Conservation (phyloP, 2,888 invertebrate genomes). For the Campoplex capitator region DNA sequence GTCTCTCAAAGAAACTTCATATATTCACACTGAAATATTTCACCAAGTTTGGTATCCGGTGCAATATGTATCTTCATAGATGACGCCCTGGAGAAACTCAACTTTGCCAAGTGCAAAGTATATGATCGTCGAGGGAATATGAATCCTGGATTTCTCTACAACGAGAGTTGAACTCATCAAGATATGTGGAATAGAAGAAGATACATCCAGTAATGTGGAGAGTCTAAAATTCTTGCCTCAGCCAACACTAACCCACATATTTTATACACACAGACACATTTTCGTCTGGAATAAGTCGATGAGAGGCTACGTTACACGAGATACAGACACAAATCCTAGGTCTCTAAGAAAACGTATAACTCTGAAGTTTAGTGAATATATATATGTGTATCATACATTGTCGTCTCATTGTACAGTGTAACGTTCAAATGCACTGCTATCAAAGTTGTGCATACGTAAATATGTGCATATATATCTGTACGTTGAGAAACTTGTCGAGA, state of each 20-base stretch:
- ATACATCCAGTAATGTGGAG: background rate
- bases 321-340: background rate
- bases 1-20: constrained; percentile 18
- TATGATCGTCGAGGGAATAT: constrained; percentile 21
- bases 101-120: constrained; percentile 40
- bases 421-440: constrained; percentile 34
- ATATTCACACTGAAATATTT: constrained; percentile 21
- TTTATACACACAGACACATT: constrained; percentile 21
- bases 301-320: constrained; percentile 23
- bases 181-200: background rate
- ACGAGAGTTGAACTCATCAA: background rate
- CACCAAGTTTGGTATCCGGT: constrained; percentile 15
- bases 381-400: constrained; percentile 28
- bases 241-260: background rate
- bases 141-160: constrained; percentile 12
- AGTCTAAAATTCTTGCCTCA: constrained; percentile 23
- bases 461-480: constrained; percentile 27
- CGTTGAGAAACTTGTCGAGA: constrained; percentile 45
- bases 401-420: constrained; percentile 48
- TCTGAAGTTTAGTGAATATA: constrained; percentile 1
- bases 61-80: constrained; percentile 13
- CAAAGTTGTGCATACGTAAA: constrained; percentile 10
- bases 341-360: constrained; percentile 26
- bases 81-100: background rate
- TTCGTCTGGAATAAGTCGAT: constrained; percentile 39